Base-by-base conservation (phyloP, 2,888 invertebrate genomes). In the Sceliomorpha sp. region DNA sequence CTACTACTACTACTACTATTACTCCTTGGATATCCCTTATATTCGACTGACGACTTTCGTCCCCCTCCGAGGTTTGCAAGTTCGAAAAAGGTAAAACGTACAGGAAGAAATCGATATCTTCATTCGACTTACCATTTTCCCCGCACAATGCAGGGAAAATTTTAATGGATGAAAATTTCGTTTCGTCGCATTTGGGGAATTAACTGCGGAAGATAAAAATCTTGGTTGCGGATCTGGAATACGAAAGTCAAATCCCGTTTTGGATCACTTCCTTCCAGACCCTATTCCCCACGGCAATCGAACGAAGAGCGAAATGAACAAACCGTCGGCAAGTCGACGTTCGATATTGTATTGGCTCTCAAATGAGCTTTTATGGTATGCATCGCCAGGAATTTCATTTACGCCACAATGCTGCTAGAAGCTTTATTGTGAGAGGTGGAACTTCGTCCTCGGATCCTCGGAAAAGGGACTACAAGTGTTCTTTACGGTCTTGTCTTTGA, bases 371-470 rank as follows among this genome's bases (percentile, higher is more conserved):
- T 45, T 39, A 53, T 39, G 24, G 29, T 31, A 44, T 51, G 62
- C 45, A 51, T 62, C 62, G 24, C 44, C 15, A 62, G 53, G 42
- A 56, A 60, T 60, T 51, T 44, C 51, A 60, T 51, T 44, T 60
- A 45, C 51, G 39, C 60, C 31, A 39, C 59, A 60, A 50, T 50
- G 50, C 26, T 60, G 48, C 48, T 48, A 34, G 27, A 40, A 59
- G 42, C 48, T 48, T 44, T 34, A 50, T 60, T 60, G 36, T 31
- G 37, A 31, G 45, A 37, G 26, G 36, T 37, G 44, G 50, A 59
- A 51, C 44, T 50, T 34, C 42, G 42, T 50, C 48, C 42, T 59
- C 42, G 13, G 10, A 36, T 36, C 13, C 24, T 8, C 27, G 9
- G 17, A 34, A 6, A 12, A 14, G 14, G 6, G 9, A 39, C 2